phyloP scores from a whole-genome alignment of 2,797 vertebrate genomes.

The Myripristis jacobus region DNA sequence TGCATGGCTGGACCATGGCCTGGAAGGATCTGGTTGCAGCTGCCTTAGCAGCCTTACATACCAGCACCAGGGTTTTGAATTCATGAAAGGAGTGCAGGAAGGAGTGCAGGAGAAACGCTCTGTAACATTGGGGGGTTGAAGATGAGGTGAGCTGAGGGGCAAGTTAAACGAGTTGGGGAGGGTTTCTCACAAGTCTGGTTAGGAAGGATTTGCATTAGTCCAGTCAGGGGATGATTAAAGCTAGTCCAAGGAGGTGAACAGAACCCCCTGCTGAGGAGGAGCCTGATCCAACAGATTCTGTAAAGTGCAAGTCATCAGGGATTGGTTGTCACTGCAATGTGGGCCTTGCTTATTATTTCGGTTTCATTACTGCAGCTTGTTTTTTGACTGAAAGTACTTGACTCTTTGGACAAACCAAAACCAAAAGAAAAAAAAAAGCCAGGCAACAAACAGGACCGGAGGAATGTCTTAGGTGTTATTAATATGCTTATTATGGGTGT shows the following conservation, averaged over 20 bases:
- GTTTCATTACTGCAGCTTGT: slow-evolving; percentile 21
- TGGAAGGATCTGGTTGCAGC: not conserved
- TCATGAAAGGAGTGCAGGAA: not conserved
- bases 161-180: slow-evolving; percentile 1
- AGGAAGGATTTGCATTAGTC: slow-evolving; percentile 11
- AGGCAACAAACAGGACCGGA: no score
- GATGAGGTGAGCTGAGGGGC: not conserved
- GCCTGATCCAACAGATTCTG: slow-evolving; percentile 8
- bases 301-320: slow-evolving; percentile 19
- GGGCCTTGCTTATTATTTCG: not conserved
- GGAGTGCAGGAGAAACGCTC: slow-evolving; percentile 6
- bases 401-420: slow-evolving; percentile 5
- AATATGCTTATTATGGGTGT: slow-evolving; percentile 34
- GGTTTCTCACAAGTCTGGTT: slow-evolving; percentile 23
- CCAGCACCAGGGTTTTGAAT: slow-evolving; percentile 29
- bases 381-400: slow-evolving; percentile 30
- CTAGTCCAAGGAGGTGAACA: slow-evolving; percentile 13
- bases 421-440: no score
- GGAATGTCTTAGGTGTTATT: slow-evolving; percentile 33
- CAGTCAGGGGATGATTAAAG: slow-evolving; percentile 48
- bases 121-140: slow-evolving; percentile 7
- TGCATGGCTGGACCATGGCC: not conserved
- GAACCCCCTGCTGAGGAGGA: slow-evolving; percentile 20
- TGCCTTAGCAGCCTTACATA: slow-evolving; percentile 19
- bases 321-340: not conserved